A percentile compares a stretch with the other conserved stretches of the same genome.
Conservation (phyloP, 2,113 vertebrate species). For the Aegotheles bennettii region DNA sequence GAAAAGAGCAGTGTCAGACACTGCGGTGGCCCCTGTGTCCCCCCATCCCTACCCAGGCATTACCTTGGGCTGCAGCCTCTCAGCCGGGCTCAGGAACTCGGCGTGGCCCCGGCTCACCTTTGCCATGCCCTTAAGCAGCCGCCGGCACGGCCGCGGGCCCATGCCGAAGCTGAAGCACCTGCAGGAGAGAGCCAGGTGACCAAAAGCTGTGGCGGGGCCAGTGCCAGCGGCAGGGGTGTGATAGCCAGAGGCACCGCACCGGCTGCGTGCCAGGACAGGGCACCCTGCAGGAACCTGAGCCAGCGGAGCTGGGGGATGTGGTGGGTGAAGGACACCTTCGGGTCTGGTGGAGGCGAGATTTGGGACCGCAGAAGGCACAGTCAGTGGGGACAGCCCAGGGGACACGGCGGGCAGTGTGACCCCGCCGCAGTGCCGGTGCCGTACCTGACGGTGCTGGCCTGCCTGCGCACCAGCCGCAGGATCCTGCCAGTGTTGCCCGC, state of each 20-base stretch:
- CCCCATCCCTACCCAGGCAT: accelerated
- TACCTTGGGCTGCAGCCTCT: conserved; percentile 94
- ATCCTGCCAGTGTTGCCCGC: conserved; percentile 69
- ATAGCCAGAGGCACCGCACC: not conserved
- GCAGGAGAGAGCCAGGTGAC: not conserved
- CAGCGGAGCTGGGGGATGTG: accelerated
- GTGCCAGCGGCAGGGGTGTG: not conserved
- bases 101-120: conserved; percentile 83
- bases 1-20: not conserved
- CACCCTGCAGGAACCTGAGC: accelerated
- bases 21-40: accelerated
- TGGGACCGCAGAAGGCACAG: not conserved
- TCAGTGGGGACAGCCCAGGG: accelerated
- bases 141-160: conserved; percentile 73
- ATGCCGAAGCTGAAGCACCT: conserved; percentile 89
- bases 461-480: conserved; percentile 87
- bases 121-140: conserved; percentile 83
- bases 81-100: conserved; percentile 80
- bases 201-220: not conserved
- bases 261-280: not conserved
- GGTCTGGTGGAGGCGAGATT: accelerated
- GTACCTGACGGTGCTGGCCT: conserved; percentile 84
- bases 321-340: not conserved
- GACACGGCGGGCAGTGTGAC: accelerated
- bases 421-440: accelerated